A percentile compares a stretch with the other conserved stretches of the same genome.
Evolutionary conservation across 2,888 invertebrate species (phyloP).

Genomic region (Gerris lacustris): DNA sequence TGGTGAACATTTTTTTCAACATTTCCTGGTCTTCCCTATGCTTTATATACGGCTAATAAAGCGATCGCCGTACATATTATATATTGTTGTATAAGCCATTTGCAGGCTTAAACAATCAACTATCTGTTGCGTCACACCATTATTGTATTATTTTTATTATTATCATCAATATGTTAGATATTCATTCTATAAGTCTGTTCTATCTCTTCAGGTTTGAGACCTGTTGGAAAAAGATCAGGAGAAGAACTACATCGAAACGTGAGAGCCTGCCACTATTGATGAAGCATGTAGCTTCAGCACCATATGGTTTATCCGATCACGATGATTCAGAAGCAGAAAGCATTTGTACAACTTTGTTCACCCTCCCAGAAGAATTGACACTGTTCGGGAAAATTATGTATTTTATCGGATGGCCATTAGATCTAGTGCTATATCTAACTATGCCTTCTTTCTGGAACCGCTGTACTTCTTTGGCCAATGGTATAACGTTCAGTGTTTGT

Average conservation of each 20-base stretch:
- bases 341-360: no score
- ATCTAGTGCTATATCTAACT: constrained; percentile 66
- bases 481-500: constrained; percentile 81
- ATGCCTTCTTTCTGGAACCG: constrained; percentile 81
- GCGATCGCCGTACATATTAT: no score
- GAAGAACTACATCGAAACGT: background rate
- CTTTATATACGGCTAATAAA: no score
- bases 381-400: constrained; percentile 38
- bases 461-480: constrained; percentile 71
- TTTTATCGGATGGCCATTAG: constrained; percentile 78
- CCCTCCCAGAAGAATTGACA: background rate
- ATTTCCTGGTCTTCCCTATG: no score
- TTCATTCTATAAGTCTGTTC: no score
- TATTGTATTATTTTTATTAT: no score
- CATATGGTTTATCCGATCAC: background rate
- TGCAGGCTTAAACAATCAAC: no score
- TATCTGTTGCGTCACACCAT: no score
- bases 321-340: no score
- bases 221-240: background rate
- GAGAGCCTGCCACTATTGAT: background rate
- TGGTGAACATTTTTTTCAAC: no score
- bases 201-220: background rate
- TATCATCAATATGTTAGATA: no score
- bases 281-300: background rate
- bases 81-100: no score